Conservation (phyloP, 2,113 vertebrate genomes). For the Pseudorasbora parva region DNA sequence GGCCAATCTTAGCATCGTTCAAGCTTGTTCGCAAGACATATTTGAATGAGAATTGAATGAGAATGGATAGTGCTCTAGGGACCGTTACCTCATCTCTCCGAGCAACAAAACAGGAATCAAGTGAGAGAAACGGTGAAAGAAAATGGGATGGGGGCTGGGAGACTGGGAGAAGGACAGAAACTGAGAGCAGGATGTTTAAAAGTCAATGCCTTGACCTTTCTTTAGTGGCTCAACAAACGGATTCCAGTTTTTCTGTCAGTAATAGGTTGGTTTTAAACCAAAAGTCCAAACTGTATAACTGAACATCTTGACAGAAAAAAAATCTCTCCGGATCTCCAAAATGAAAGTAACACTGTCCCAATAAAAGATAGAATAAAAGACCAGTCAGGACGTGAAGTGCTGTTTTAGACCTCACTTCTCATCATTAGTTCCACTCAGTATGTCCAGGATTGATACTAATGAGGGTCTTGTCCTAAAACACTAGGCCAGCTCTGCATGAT, state of each 20-base stretch:
- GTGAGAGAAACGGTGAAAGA: background rate
- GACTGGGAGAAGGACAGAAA: background rate
- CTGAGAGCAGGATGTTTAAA: constrained; percentile 16
- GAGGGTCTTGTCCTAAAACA: constrained; percentile 54
- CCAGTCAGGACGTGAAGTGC: constrained; percentile 29
- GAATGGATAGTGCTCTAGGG: constrained; percentile 4
- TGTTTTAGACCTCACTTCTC: constrained; percentile 16
- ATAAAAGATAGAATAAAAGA: too few relatives aligned
- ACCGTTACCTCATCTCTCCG: constrained; percentile 35
- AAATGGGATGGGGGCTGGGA: background rate
- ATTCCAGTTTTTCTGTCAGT: background rate
- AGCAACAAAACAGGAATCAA: constrained; percentile 25
- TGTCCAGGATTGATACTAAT: constrained; percentile 60
- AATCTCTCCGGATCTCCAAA: background rate
- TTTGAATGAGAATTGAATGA: constrained; percentile 30
- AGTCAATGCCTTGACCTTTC: constrained; percentile 2
- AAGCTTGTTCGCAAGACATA: constrained; percentile 14
- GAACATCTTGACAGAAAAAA: constrained; percentile 17
- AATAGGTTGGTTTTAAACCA: constrained; percentile 1
- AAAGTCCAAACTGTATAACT: background rate
- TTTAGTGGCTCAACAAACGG: background rate
- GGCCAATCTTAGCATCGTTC: background rate
- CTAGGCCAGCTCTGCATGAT: constrained; percentile 39
- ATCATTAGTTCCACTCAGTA: constrained; percentile 49
- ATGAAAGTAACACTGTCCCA: constrained; percentile 17